Evolutionary conservation across 2,113 vertebrate genomes (phyloP), one percentile per base, ranked within the genome.

Genomic region (Leptosomus discolor): DNA sequence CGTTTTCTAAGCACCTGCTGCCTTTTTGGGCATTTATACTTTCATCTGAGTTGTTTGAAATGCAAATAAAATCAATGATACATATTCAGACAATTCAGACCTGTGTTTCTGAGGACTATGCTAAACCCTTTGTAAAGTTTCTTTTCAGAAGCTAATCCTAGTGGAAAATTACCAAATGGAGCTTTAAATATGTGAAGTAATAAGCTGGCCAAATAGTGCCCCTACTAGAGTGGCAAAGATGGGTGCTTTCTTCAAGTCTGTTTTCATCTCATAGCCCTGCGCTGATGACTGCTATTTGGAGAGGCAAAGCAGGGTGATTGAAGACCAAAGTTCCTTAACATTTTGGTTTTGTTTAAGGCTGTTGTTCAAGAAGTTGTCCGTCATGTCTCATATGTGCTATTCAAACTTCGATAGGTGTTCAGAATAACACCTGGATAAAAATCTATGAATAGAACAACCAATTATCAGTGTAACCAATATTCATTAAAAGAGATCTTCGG

Each of bases 51-150:
- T 85, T 76, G 87, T 96, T 30, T 97, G 93, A 96, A 96, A 95
- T 93, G 94, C 73, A 96, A 94, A 96, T 95, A 91, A 92, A 94
- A 95, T 57, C 83, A 77, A 29, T 26, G 73, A 75, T 87, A 95
- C 73, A 68, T 89, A 93, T 91, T 92, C 94, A 91, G 77, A 45
- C 39, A 68, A 45, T 56, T 20, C 73, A 94, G 73, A 91, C 29
- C 39, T 71, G 76, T 60, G 45, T 87, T 94, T 89, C 1, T 0
- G 36, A 91, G 51, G 37, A 61, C 67, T 85, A 7, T 12, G 51
- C n/a, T 83, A 87, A 86, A 77, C 6, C 16, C 12, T 82, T 87
- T 37, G 46, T 43, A 48, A 36, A 74, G 29, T 76, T 94, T 85
- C 54, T 90, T 89, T 92, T 82, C 65, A 58, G 76, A 87, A 92